These are phyloP conservation scores for Caenorhabditis inopinata DNA, from an alignment of 1,140 invertebrate species.

Conservation along the genomic window DNA sequence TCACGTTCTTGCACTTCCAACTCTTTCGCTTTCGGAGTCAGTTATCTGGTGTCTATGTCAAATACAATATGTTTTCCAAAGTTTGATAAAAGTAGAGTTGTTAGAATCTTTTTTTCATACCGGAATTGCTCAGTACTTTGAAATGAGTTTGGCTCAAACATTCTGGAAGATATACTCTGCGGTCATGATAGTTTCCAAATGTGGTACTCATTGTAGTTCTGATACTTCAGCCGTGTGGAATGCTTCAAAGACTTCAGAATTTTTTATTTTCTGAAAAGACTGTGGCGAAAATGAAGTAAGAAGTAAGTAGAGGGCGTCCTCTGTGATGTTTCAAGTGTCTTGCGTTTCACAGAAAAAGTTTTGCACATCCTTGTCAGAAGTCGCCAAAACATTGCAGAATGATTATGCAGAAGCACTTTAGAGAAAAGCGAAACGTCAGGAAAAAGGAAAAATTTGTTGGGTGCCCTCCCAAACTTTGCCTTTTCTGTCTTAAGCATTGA, in stretches of 20 bases:
- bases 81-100: no score
- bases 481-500: slow-evolving; percentile 25
- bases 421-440: background rate
- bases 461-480: slow-evolving; percentile 7
- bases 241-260: background rate
- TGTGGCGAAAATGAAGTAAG: slow-evolving; percentile 1
- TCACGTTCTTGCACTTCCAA: background rate
- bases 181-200: no score
- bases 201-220: no score
- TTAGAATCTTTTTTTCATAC: no score
- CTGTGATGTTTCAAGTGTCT: background rate
- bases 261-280: no score
- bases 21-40: background rate
- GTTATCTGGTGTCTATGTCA: background rate
- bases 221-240: no score
- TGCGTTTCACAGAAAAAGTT: background rate
- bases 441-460: background rate
- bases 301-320: slow-evolving; percentile 8
- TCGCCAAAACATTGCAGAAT: slow-evolving; percentile 26
- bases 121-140: no score
- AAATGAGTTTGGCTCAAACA: background rate
- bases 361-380: slow-evolving; percentile 8
- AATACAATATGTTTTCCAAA: no score
- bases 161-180: no score
- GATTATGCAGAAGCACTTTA: slow-evolving; percentile 33